Conservation (phyloP, 2,888 invertebrate species). For the Plutella xylostella region DNA sequence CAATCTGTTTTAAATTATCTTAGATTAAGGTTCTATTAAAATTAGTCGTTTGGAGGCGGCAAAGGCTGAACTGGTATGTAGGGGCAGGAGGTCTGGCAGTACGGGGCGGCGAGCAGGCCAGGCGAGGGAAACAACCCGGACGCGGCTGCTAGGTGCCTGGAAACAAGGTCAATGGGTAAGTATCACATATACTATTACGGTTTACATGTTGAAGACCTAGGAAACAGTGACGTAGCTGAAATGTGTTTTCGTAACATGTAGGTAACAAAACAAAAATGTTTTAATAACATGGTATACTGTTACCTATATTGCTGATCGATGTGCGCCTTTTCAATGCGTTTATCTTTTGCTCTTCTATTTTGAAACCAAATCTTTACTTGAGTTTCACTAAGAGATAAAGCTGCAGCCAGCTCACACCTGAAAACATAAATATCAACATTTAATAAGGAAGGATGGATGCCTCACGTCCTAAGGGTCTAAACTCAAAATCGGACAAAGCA, state of each 20-base stretch:
- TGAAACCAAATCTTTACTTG: constrained; percentile 98
- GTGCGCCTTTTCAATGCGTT: constrained; percentile 95
- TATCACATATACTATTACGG: too few species aligned
- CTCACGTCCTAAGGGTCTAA: not conserved
- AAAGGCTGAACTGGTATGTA: constrained; percentile 31
- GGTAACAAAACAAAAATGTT: too few species aligned
- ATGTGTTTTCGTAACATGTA: too few species aligned
- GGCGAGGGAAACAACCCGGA: constrained; percentile 68
- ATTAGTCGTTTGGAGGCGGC: not conserved
- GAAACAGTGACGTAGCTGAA: too few species aligned
- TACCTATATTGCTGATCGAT: constrained; percentile 95
- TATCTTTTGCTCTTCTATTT: constrained; percentile 95
- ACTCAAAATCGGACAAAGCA: too few species aligned
- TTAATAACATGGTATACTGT: constrained; percentile 10
- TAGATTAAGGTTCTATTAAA: too few species aligned
- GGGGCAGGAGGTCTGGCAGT: constrained; percentile 45
- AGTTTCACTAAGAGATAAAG: constrained; percentile 93
- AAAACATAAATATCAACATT: constrained; percentile 10
- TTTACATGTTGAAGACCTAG: too few species aligned
- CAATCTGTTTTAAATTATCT: too few species aligned
- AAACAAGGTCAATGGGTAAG: not conserved
- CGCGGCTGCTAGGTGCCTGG: constrained; percentile 72
- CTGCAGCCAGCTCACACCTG: constrained; percentile 92
- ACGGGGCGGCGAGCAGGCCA: constrained; percentile 39
- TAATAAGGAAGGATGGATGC: not conserved